Evolutionary conservation across 2,113 vertebrate species (phyloP).

Genomic region (Australoheros scitulus): DNA sequence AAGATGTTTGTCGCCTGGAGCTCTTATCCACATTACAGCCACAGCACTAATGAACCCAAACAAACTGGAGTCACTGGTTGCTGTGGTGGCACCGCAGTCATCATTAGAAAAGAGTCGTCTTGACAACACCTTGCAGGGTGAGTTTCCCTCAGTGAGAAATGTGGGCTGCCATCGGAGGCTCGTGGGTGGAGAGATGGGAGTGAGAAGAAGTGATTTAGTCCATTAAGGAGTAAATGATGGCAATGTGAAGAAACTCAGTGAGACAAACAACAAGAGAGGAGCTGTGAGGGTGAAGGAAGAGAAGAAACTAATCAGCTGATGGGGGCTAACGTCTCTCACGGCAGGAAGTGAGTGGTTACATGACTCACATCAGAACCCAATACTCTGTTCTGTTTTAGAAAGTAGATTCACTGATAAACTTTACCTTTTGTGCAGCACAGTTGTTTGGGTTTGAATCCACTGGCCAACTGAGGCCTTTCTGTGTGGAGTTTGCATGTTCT

Average conservation of each 20-base stretch:
- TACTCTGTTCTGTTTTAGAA: neutral
- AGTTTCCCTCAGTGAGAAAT: slow-evolving; percentile 70
- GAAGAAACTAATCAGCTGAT: neutral
- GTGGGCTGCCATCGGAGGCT: slow-evolving; percentile 7
- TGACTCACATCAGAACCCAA: neutral
- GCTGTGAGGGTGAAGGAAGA: neutral
- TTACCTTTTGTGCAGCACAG: neutral
- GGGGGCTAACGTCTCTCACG: neutral
- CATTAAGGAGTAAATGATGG: neutral
- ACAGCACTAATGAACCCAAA: slow-evolving; percentile 46
- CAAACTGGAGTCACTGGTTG: slow-evolving; percentile 32
- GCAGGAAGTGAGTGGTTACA: neutral
- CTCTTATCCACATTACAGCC: slow-evolving; percentile 8
- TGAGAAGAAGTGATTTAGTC: neutral
- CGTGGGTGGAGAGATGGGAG: slow-evolving; percentile 19
- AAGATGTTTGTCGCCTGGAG: slow-evolving; percentile 61
- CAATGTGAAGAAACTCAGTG: neutral
- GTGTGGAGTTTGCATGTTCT: neutral
- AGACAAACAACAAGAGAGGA: neutral
- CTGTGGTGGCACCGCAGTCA: slow-evolving; percentile 4
- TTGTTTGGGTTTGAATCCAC: neutral
- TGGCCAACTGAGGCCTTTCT: neutral
- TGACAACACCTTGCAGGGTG: slow-evolving; percentile 56
- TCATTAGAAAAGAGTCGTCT: slow-evolving; percentile 31
- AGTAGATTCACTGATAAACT: neutral